phyloP scores from a whole-genome alignment of 2,888 invertebrate species.

The Ichneumon xanthorius region DNA sequence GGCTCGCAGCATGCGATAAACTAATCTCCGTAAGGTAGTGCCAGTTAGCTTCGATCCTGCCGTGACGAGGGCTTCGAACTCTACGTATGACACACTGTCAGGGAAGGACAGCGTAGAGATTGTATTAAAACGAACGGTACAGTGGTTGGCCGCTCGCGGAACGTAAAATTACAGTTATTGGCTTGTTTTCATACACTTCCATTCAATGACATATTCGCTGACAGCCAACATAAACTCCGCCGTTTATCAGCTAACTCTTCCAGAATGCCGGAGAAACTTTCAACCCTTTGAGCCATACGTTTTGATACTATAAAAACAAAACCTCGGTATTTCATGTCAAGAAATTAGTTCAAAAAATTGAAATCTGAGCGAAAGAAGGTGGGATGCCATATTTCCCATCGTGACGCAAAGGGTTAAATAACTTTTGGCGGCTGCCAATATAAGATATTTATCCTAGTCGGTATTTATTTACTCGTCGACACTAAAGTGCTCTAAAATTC shows the following conservation, averaged over 20 bases:
- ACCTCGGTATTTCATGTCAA: too few relatives aligned
- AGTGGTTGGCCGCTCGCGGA: neutral
- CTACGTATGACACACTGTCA: neutral
- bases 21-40: constrained; percentile 69
- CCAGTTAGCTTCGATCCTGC: constrained; percentile 26
- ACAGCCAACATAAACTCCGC: neutral
- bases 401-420: neutral
- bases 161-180: neutral
- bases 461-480: neutral
- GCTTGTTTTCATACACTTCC: neutral
- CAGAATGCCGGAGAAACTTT: neutral
- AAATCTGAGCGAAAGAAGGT: too few relatives aligned
- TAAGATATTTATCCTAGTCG: neutral
- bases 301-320: too few relatives aligned
- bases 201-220: neutral
- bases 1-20: constrained; percentile 74
- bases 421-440: neutral
- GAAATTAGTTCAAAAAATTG: too few relatives aligned
- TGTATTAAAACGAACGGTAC: neutral
- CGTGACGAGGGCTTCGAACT: constrained; percentile 31
- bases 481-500: neutral
- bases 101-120: neutral
- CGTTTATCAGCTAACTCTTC: neutral
- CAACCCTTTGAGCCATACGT: too few relatives aligned
- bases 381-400: too few relatives aligned